Conservation (phyloP, 2,888 invertebrate species). For the Xestoiulus laeticollis region DNA sequence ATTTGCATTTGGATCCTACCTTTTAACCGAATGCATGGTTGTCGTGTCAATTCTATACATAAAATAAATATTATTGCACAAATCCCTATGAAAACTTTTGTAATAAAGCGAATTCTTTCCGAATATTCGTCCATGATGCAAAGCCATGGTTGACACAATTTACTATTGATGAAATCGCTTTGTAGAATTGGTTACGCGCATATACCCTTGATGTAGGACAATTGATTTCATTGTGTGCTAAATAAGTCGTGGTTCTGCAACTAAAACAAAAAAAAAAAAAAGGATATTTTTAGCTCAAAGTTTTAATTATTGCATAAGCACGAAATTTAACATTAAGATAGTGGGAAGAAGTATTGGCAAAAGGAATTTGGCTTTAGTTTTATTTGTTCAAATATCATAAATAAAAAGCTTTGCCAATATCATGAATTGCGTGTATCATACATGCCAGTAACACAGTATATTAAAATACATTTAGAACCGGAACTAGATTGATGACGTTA, state of each 20-base stretch:
- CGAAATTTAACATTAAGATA: neutral
- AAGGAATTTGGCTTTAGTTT: too few relatives aligned
- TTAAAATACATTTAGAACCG: too few relatives aligned
- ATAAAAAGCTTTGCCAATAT: too few relatives aligned
- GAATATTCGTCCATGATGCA: neutral
- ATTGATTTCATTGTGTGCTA: neutral
- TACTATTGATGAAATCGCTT: neutral
- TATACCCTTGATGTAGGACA: neutral
- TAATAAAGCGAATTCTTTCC: neutral
- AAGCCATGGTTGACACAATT: neutral
- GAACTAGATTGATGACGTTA: too few relatives aligned
- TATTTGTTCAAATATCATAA: too few relatives aligned
- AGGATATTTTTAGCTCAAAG: neutral
- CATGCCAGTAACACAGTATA: too few relatives aligned
- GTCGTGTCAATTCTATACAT: neutral
- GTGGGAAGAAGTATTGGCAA: too few relatives aligned
- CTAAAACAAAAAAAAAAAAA: neutral
- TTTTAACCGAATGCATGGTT: neutral
- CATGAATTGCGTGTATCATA: too few relatives aligned
- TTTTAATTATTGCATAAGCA: neutral
- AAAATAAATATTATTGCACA: neutral
- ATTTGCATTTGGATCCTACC: neutral
- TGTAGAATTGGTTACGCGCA: neutral
- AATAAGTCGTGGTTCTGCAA: conserved; percentile 26
- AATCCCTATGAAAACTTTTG: neutral